Conservation (phyloP, 2,113 vertebrate species). For the Zosterops pallidus region DNA sequence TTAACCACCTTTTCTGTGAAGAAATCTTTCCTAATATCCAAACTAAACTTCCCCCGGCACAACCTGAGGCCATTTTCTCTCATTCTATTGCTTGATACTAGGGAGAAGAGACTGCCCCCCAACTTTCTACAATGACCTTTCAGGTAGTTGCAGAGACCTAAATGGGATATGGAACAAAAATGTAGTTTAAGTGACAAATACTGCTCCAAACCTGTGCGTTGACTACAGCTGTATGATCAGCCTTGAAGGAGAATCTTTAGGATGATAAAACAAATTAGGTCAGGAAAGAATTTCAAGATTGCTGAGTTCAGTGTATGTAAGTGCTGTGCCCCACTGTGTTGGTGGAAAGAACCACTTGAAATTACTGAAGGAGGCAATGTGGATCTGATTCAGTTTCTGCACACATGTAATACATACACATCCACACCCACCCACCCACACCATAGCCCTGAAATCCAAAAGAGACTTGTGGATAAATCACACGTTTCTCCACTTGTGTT, state of each 20-base stretch:
- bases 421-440: no score
- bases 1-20: not conserved
- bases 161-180: not conserved
- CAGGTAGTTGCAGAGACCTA: not conserved
- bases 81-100: not conserved
- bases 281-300: not conserved
- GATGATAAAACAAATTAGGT: not conserved
- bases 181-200: not conserved
- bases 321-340: accelerated
- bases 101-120: not conserved
- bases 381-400: not conserved
- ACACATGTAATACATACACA: not conserved
- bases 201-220: not conserved
- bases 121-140: not conserved
- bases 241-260: not conserved
- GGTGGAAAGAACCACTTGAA: not conserved
- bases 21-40: not conserved
- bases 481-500: not conserved
- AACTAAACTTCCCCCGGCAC: not conserved
- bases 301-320: not conserved
- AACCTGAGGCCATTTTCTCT: not conserved
- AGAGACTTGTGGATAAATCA: not conserved
- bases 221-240: not conserved
- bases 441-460: not conserved
- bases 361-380: not conserved